Evolutionary conservation across 2,797 vertebrate species (phyloP).

Genomic region (Dryobates pubescens): DNA sequence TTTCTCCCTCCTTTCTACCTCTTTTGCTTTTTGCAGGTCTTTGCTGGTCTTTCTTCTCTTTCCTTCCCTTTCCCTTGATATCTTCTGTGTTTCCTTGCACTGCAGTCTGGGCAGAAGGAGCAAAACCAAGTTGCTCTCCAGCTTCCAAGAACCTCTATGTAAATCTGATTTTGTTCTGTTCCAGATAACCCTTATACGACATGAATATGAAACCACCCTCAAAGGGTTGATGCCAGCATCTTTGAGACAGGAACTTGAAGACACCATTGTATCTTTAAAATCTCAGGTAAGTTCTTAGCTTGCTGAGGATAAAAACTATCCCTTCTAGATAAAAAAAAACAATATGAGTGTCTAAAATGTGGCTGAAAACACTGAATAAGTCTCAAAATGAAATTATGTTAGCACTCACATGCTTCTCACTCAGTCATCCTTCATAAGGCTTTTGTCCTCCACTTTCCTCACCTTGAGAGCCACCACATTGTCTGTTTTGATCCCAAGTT

Average conservation of each 20-base stretch:
- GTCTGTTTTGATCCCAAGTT: neutral
- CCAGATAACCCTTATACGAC: conserved; percentile 86
- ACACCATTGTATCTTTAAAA: conserved; percentile 92
- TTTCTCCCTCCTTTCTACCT: neutral
- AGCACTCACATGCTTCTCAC: neutral
- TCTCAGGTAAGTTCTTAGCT: conserved; percentile 85
- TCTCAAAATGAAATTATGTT: neutral
- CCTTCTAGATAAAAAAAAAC: neutral
- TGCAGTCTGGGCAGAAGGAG: neutral
- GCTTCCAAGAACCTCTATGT: neutral
- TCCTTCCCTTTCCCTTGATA: neutral
- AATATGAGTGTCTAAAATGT: neutral
- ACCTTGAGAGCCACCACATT: neutral
- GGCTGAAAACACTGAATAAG: neutral
- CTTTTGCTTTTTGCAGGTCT: neutral
- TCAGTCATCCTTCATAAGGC: neutral
- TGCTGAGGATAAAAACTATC: neutral
- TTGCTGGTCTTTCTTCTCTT: neutral
- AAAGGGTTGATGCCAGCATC: conserved; percentile 91
- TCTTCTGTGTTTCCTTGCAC: neutral
- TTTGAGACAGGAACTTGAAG: conserved; percentile 89
- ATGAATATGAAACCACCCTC: conserved; percentile 89
- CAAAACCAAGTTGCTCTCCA: neutral
- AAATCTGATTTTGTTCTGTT: conserved; percentile 22
- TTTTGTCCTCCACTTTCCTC: neutral